Conservation (phyloP, 2,113 vertebrate genomes). For the Propithecus coquereli region DNA sequence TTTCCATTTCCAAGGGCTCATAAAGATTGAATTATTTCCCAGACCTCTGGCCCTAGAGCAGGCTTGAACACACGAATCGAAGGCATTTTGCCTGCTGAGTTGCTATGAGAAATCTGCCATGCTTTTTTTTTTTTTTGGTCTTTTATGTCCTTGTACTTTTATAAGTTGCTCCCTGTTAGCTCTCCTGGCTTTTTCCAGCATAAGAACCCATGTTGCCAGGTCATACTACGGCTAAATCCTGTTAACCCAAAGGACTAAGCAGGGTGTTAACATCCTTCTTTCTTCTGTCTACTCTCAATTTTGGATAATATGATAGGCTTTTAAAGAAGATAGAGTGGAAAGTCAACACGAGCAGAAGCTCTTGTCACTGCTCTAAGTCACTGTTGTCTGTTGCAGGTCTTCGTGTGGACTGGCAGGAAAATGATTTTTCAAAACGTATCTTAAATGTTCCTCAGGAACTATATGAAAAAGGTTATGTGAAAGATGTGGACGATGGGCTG, state of each 20-base stretch:
- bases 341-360: neutral
- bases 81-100: slow-evolving; percentile 39
- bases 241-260: neutral
- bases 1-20: slow-evolving; percentile 56
- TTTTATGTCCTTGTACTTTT: neutral
- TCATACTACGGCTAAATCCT: neutral
- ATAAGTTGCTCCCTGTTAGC: neutral
- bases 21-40: slow-evolving; percentile 65
- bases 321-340: slow-evolving; percentile 29
- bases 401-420: slow-evolving; percentile 93
- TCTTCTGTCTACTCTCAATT: neutral
- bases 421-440: slow-evolving; percentile 89
- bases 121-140: neutral
- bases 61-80: slow-evolving; percentile 42
- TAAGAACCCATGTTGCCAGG: neutral
- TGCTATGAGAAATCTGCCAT: neutral
- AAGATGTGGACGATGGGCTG: slow-evolving; percentile 92
- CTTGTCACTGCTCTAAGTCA: neutral
- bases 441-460: slow-evolving; percentile 92
- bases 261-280: neutral
- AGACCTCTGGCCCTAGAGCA: slow-evolving; percentile 58
- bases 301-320: slow-evolving; percentile 42
- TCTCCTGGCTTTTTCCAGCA: neutral
- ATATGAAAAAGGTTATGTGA: slow-evolving; percentile 94
- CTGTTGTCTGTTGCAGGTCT: slow-evolving; percentile 85